phyloP scores from a whole-genome alignment of 2,888 invertebrate species.

The Yponomeuta plumbellus region DNA sequence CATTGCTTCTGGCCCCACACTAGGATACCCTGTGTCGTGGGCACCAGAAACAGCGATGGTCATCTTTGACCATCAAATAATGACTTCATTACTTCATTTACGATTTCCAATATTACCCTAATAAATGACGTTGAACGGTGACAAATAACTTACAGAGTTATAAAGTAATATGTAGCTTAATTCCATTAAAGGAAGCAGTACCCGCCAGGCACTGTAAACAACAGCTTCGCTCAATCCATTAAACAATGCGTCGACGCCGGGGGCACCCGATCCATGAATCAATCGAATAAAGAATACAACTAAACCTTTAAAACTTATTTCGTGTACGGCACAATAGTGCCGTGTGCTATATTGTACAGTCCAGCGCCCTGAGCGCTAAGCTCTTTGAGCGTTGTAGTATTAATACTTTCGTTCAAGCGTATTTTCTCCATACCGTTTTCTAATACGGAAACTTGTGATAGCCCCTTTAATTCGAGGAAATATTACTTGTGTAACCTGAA shows the following conservation, averaged over 20 bases:
- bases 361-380: no score
- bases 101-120: background rate
- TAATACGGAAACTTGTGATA: no score
- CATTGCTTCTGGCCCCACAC: no score
- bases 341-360: background rate
- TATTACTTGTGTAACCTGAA: no score
- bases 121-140: conserved; percentile 27
- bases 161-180: conserved; percentile 39
- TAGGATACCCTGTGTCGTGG: no score
- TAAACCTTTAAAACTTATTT: conserved; percentile 2
- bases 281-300: background rate
- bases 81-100: background rate
- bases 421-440: no score
- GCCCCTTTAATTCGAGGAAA: no score
- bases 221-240: conserved; percentile 34
- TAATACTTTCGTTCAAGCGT: no score
- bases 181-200: conserved; percentile 38
- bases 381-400: no score
- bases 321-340: background rate
- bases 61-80: no score
- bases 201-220: conserved; percentile 39
- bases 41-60: no score
- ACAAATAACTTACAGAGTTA: conserved; percentile 24
- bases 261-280: background rate
- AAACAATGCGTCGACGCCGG: conserved; percentile 32